Evolutionary conservation across 2,888 invertebrate genomes (phyloP), one percentile per base, ranked within the genome.

Genomic region (Hemicrepidius hirtus): DNA sequence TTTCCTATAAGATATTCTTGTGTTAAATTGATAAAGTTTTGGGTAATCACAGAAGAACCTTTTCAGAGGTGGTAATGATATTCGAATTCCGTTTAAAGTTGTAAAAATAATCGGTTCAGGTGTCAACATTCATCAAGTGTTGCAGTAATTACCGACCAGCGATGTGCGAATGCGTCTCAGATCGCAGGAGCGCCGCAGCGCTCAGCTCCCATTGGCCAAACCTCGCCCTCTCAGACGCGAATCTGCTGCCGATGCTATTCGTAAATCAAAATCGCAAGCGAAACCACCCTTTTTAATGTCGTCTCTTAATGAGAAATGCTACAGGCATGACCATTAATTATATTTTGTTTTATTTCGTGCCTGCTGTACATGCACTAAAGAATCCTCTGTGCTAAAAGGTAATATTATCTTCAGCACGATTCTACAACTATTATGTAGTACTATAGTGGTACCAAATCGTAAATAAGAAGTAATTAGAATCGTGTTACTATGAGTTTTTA

Each of bases 221-320:
- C 75, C 75, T 80, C 80, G 81, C 83, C 84, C 84, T 82, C 80
- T 82, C 80, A 81, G 82, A 82, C 82, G 80, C 83, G 85, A 84
- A 85, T 84, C 83, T 82, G 85, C 84, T 86, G 86, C 86, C 86
- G 86, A 86, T 86, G 84, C 85, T 81, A 86, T 86, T 86, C 86
- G 86, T 86, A 86, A 86, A 86, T 86, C 86, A 86, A 86, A 86
- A 85, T 86, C 81, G 82, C 82, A 79, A 80, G 65, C 73, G 73
- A 70, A 74, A 71, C 74, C 74, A 74, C 74, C 74, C 74, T 71
- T 73, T 73, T 74, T 74, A 74, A 74, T 74, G 74, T 71, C 70
- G 69, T 70, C 73, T 69, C 73, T 73, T 73, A 73, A 73, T 73
- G 73, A 73, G 73, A 73, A 73, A 73, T 69, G 73, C 73, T 73